A percentile compares a stretch with the other conserved stretches of the same genome.
These are phyloP conservation scores for Gastrophryne carolinensis DNA, from an alignment of 2,797 vertebrate genomes.

Conservation along the genomic window DNA sequence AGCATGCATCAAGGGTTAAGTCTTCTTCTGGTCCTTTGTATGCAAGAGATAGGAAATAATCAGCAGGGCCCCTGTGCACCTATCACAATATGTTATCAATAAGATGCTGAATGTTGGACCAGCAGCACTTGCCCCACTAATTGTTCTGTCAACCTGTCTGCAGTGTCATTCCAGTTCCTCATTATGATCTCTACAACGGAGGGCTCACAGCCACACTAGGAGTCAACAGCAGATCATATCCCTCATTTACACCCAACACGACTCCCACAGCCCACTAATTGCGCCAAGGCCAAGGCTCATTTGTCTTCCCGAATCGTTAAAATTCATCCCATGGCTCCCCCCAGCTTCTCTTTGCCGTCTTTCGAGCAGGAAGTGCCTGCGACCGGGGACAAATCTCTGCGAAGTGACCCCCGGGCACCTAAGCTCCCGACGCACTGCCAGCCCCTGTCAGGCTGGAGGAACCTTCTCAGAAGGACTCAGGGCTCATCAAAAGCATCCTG, in stretches of 20 bases:
- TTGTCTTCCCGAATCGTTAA: constrained; percentile 82
- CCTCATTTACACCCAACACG: constrained; percentile 87
- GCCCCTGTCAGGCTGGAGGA: constrained; percentile 77
- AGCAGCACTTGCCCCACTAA: constrained; percentile 60
- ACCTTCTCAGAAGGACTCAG: constrained; percentile 65
- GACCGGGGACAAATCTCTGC: constrained; percentile 66
- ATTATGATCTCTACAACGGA: constrained; percentile 84
- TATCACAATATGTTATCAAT: constrained; percentile 28
- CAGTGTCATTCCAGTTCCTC: constrained; percentile 75
- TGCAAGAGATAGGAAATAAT: not conserved
- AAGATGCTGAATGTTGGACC: constrained; percentile 50
- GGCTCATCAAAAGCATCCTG: constrained; percentile 74
- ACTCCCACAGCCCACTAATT: constrained; percentile 85
- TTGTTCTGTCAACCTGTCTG: constrained; percentile 72
- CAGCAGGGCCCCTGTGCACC: not conserved
- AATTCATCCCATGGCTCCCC: constrained; percentile 76
- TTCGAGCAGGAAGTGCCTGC: constrained; percentile 73
- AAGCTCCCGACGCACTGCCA: constrained; percentile 67
- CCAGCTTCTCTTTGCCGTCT: constrained; percentile 60
- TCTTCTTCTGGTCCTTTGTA: not conserved
- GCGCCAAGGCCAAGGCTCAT: constrained; percentile 79
- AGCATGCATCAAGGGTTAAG: not conserved
- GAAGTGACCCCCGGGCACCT: constrained; percentile 67
- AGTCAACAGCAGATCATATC: constrained; percentile 91
- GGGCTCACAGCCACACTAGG: constrained; percentile 75